Conservation (phyloP, 2,888 invertebrate species). For the Panzeria rudis region DNA sequence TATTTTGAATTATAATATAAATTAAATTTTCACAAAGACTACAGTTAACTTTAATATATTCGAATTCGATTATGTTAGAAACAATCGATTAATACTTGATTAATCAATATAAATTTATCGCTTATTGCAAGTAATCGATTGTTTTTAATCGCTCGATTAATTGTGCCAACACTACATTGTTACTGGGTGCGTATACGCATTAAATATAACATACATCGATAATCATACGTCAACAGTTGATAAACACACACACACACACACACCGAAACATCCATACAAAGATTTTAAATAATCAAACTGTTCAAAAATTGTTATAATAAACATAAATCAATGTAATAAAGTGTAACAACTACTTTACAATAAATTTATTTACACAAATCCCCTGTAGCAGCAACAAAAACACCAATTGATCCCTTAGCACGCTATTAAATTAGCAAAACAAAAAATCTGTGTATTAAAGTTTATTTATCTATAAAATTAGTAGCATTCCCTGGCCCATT, state of each 20-base stretch:
- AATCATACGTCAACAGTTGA: background rate
- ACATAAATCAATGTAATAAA: slow-evolving; percentile 20
- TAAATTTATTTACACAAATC: slow-evolving; percentile 19
- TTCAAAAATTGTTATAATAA: background rate
- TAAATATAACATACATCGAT: background rate
- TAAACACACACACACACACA: background rate
- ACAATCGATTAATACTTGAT: too few species aligned
- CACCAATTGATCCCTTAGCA: slow-evolving; percentile 35
- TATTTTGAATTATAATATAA: too few species aligned
- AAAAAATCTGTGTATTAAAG: background rate
- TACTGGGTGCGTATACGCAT: background rate
- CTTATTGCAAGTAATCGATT: too few species aligned
- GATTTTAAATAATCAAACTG: too few species aligned
- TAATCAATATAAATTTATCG: too few species aligned
- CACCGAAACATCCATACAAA: background rate
- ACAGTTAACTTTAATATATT: too few species aligned
- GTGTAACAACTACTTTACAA: background rate
- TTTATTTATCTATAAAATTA: slow-evolving; percentile 45
- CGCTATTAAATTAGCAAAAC: background rate
- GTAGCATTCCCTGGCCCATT: slow-evolving; percentile 25
- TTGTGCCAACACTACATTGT: background rate
- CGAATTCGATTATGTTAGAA: too few species aligned
- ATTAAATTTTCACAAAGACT: too few species aligned
- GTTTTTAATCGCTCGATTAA: too few species aligned
- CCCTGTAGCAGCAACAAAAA: background rate